phyloP scores from a whole-genome alignment of 2,888 invertebrate species.

The Gandaritis pyraliata region DNA sequence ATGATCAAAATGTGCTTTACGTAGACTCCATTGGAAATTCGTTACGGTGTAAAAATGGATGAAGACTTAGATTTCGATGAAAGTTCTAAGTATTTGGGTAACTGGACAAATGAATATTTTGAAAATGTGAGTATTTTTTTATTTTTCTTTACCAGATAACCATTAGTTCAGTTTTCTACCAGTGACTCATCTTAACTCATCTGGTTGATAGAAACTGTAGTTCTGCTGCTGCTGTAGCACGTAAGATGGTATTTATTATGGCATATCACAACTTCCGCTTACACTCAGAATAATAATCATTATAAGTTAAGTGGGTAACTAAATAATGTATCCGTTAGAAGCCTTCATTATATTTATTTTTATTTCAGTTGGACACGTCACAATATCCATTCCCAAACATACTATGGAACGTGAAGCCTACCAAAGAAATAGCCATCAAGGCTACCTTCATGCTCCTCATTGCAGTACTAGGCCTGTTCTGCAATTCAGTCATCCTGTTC shows the following conservation, averaged over 20 bases:
- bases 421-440: conserved; percentile 86
- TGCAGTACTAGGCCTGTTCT: conserved; percentile 86
- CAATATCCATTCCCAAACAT: conserved; percentile 84
- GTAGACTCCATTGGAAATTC: not conserved
- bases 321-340: too few species aligned
- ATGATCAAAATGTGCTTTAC: too few species aligned
- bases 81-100: conserved; percentile 43
- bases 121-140: conserved; percentile 54
- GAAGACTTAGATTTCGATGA: conserved; percentile 46
- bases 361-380: conserved; percentile 70
- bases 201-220: too few species aligned
- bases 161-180: too few species aligned
- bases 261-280: too few species aligned
- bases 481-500: conserved; percentile 87
- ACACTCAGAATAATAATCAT: too few species aligned
- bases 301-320: too few species aligned
- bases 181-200: too few species aligned
- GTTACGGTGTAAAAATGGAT: conserved; percentile 35
- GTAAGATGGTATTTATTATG: too few species aligned
- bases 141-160: not conserved
- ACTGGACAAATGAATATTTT: conserved; percentile 60
- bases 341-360: too few species aligned
- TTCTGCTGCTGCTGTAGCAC: too few species aligned
- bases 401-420: conserved; percentile 86
- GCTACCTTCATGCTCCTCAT: conserved; percentile 84